Percentiles rank a stretch among this genome's conserved stretches.
phyloP scores from a whole-genome alignment of 1,140 invertebrate species.

The Thalassaphorura encarpata region DNA sequence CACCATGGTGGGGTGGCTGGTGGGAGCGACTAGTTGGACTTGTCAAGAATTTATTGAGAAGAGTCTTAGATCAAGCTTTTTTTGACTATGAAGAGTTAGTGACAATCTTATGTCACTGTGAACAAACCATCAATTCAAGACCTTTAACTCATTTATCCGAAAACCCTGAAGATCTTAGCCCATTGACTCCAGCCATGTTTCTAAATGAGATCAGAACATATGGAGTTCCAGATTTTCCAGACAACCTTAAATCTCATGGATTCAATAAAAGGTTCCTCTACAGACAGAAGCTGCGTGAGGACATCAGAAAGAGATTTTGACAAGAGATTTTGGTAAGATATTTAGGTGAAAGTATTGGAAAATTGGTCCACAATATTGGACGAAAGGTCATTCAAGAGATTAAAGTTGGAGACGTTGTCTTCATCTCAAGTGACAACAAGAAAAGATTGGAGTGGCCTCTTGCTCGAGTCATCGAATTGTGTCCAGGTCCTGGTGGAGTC shows the following conservation, averaged over 20 bases:
- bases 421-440: constrained; percentile 19
- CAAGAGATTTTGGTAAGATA: constrained; percentile 15
- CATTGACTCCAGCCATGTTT: constrained; percentile 34
- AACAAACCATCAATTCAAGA: constrained; percentile 35
- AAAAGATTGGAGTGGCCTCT: constrained; percentile 27
- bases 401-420: constrained; percentile 25
- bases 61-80: constrained; percentile 31
- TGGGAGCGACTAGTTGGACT: constrained; percentile 11
- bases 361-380: background rate
- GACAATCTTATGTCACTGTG: constrained; percentile 36
- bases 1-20: constrained; percentile 18
- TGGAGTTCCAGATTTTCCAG: background rate
- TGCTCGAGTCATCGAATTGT: constrained; percentile 23
- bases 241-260: background rate
- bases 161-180: constrained; percentile 29
- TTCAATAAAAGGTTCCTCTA: background rate
- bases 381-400: background rate
- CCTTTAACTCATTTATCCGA: constrained; percentile 36
- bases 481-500: constrained; percentile 30
- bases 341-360: too few species aligned
- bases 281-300: background rate
- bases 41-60: constrained; percentile 26
- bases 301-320: background rate
- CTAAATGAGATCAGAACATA: background rate
- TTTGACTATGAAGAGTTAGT: constrained; percentile 35